Base-by-base conservation (phyloP, 2,888 invertebrate species). In the Seira musarum region DNA sequence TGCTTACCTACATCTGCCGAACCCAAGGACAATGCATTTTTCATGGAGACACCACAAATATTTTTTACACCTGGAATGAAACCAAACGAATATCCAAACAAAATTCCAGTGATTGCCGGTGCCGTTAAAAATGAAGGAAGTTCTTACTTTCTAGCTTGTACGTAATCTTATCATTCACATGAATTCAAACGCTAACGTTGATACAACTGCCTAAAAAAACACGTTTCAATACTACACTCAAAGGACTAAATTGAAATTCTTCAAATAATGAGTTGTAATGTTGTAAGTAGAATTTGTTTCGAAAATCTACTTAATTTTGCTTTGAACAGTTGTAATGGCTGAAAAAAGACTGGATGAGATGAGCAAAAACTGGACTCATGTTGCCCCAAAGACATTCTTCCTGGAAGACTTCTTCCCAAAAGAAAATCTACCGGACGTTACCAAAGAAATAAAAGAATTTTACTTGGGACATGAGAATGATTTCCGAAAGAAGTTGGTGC, bases 41-140 rank as follows among this genome's bases (percentile, higher is more conserved):
- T 75, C 22, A 2, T 49, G 1, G 17, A 19, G 10, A 13, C 10
- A 1, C 67, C 67, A 0, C 30, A 25, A 1, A 67, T 67, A 8
- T 30, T 5, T 30, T 30, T 30, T 30, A 30, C 30, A 2, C 8
- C 30, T 5, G 30, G 30, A 2, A 30, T 8, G 2, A 30, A 30
- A 8, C 30, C 3, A 30, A 30, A 2, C 30, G 53, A 19, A 0
- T 74, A 74, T 17, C 19, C 21, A 0, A 74, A 21, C 17, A 53
- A 74, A 0, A 61, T 68, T 40, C 67, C 67, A 3, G 61, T 75
- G 10, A 67, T 75, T 60, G n/a, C 60, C n/a, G 75, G 75, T 2
- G 35, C 46, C 2, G 22, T 35, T 6, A 3, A 19, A 5, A 60
- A 67, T 46, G 75, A 75, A 68, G 75, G 75, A 6, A 60, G 24